Conservation (phyloP, 2,888 invertebrate species). For the Xanthorhoe spadicearia region DNA sequence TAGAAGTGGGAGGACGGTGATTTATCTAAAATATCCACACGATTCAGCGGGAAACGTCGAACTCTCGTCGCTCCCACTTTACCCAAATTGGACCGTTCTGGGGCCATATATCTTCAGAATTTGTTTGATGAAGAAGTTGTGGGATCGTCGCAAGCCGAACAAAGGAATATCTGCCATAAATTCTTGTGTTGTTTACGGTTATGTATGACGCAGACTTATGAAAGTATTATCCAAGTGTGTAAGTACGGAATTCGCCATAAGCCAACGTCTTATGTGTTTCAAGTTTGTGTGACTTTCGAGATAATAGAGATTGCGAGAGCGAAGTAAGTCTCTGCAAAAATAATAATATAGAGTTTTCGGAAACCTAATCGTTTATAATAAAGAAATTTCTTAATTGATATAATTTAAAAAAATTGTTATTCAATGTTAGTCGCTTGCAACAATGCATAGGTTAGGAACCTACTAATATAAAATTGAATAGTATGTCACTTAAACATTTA, state of each 20-base stretch:
- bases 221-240: conserved; percentile 65
- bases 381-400: not conserved
- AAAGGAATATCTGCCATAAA: conserved; percentile 74
- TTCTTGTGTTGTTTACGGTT: conserved; percentile 74
- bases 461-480: conserved; percentile 4
- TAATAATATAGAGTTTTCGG: conserved; percentile 1
- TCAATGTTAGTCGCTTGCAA: conserved; percentile 2
- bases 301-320: conserved; percentile 60
- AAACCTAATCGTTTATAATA: not conserved
- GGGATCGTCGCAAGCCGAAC: conserved; percentile 65
- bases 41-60: conserved; percentile 77
- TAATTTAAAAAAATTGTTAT: not conserved
- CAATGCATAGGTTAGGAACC: too few species aligned
- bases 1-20: conserved; percentile 73
- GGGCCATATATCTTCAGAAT: conserved; percentile 77
- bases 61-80: conserved; percentile 79
- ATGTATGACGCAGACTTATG: conserved; percentile 71
- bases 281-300: conserved; percentile 56
- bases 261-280: conserved; percentile 58
- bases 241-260: conserved; percentile 59
- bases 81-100: conserved; percentile 80
- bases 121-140: conserved; percentile 78
- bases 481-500: not conserved
- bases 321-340: not conserved
- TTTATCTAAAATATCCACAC: conserved; percentile 83